Evolutionary conservation across 1,140 invertebrate genomes (phyloP), one percentile per base, ranked within the genome.

Genomic region (Monomorium pharaonis): DNA sequence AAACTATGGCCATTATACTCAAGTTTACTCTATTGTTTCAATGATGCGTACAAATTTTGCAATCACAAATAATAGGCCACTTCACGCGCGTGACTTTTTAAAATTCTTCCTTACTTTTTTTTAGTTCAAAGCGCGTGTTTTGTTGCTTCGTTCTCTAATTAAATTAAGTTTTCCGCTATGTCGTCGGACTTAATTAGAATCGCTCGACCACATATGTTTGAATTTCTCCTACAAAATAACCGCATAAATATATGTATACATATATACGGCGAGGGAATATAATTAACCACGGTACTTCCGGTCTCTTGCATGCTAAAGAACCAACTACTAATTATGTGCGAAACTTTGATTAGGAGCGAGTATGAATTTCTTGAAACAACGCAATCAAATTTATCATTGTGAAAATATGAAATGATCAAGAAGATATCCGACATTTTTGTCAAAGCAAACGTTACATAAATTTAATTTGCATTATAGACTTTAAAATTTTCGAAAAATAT

Each of bases 131-230:
- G 18, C n/a, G 33, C 24, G 6, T 42, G 37, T 74, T 83, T 87
- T 58, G 14, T 18, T 7, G 4, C 47, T 65, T 75, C 81, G 51
- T 51, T 12, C 12, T 10, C 27, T 60, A 83, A 88, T 88, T 88
- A 54, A 74, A 47, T 74, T 62, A 21, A 33, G 12, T 88, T 75
- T 67, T 24, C 37, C 21, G 76, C 80, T 81, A 44, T 47, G 24
- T 9, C 33, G 33, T 62, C 49, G 67, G 72, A 83, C 60, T 87
- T 87, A 87, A 87, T 88, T 87, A 87, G 54, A 78, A 60, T 74
- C 30, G 69, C 58, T 84, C 70, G 84, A 69, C 44, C 63, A 81
- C 21, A 62, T 51, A 44, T 24, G 30, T 70, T 84, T 83, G 51
- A 75, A 56, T 84, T 72, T 84, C 27, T 12, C 47, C 77, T 37